Evolutionary conservation across 2,888 invertebrate genomes (phyloP).

Genomic region (Meghimatium bilineatum): DNA sequence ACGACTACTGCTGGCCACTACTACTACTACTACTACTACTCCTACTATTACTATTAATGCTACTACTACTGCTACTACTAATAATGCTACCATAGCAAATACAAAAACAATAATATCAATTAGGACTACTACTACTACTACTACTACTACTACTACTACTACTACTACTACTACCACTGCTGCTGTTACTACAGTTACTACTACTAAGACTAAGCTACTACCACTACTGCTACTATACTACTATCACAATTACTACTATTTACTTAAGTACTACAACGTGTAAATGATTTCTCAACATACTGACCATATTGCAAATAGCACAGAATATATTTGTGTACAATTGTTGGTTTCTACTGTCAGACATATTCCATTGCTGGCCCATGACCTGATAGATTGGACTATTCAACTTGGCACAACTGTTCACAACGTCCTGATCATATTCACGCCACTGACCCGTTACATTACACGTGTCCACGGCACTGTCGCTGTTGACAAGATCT

Average conservation of each 20-base stretch:
- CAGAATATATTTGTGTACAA: neutral
- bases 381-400: neutral
- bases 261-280: neutral
- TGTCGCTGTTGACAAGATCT: neutral
- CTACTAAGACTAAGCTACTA: neutral
- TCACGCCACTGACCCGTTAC: slow-evolving; percentile 10
- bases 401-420: neutral
- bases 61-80: slow-evolving; percentile 31
- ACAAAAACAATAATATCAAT: neutral
- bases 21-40: slow-evolving; percentile 22
- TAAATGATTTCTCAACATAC: neutral
- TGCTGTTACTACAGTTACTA: neutral
- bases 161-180: neutral
- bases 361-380: too few species aligned
- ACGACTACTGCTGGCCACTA: too few species aligned
- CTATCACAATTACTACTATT: too few species aligned
- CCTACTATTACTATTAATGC: slow-evolving; percentile 11
- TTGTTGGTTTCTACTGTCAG: too few species aligned
- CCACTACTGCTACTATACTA: too few species aligned
- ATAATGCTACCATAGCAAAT: slow-evolving; percentile 14
- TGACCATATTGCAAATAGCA: slow-evolving; percentile 12
- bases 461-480: neutral
- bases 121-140: slow-evolving; percentile 1
- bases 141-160: neutral
- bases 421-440: slow-evolving; percentile 13